These are phyloP conservation scores for Rhynchomys soricoides DNA, from an alignment of 2,113 vertebrate genomes.

Conservation along the genomic window DNA sequence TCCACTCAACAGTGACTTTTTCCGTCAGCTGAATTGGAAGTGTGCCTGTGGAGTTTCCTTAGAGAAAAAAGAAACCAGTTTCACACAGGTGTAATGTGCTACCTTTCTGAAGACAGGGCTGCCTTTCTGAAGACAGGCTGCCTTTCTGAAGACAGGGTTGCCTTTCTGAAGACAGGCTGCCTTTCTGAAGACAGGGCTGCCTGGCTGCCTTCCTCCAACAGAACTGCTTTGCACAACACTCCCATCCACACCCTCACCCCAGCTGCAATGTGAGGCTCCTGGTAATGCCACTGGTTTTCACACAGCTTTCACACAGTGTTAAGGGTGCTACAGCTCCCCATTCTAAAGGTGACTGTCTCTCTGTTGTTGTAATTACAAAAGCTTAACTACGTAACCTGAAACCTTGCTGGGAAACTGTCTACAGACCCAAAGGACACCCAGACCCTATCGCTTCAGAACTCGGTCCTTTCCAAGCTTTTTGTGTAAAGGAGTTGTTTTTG, in stretches of 20 bases:
- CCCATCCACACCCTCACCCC: neutral
- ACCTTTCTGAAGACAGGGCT: no score
- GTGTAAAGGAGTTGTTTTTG: slow-evolving; percentile 75
- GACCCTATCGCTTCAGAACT: slow-evolving; percentile 72
- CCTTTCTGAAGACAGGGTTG: no score
- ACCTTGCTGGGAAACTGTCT: slow-evolving; percentile 83
- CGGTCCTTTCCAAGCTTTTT: slow-evolving; percentile 67
- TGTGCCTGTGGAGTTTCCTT: neutral
- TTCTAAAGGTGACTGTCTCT: slow-evolving; percentile 81
- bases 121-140: slow-evolving; percentile 76
- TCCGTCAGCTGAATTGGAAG: slow-evolving; percentile 7
- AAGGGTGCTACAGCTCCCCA: slow-evolving; percentile 73
- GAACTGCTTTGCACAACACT: slow-evolving; percentile 80
- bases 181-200: no score
- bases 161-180: slow-evolving; percentile 77
- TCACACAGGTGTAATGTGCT: slow-evolving; percentile 52
- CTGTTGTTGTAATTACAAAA: slow-evolving; percentile 83
- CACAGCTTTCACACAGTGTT: slow-evolving; percentile 63
- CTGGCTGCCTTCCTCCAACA: slow-evolving; percentile 68
- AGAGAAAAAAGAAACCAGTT: slow-evolving; percentile 57
- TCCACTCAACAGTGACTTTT: neutral
- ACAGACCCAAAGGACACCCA: slow-evolving; percentile 73
- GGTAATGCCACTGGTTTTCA: slow-evolving; percentile 79
- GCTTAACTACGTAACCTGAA: slow-evolving; percentile 82
- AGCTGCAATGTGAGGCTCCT: slow-evolving; percentile 72